A percentile compares a stretch with the other conserved stretches of the same genome.
Conservation (phyloP, 2,113 vertebrate species). For the Neoarius graeffei region DNA sequence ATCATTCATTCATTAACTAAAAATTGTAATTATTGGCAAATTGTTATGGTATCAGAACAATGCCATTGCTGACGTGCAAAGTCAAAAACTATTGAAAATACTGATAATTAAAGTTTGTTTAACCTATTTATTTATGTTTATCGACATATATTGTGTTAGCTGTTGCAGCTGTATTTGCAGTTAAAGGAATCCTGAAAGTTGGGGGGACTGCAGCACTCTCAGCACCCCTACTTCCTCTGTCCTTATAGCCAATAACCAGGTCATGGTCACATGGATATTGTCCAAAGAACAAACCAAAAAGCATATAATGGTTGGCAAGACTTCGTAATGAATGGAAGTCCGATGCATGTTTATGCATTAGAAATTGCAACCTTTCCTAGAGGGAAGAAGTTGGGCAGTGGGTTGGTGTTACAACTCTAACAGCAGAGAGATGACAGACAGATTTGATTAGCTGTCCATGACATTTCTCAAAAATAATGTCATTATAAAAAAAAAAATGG, state of each 20-base stretch:
- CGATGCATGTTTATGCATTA: background rate
- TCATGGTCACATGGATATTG: background rate
- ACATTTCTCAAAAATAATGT: background rate
- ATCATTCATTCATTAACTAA: no score
- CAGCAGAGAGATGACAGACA: background rate
- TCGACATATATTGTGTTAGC: background rate
- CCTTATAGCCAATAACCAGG: background rate
- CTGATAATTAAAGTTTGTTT: background rate
- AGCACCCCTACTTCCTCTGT: background rate
- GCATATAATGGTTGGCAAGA: background rate
- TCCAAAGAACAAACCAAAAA: background rate
- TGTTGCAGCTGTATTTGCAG: background rate
- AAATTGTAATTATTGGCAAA: no score
- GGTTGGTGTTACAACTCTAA: background rate
- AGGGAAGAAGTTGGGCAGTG: background rate
- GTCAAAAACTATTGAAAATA: background rate
- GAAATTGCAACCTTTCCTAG: background rate
- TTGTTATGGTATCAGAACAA: no score
- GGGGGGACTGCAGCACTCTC: background rate
- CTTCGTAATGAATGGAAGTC: background rate
- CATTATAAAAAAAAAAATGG: background rate
- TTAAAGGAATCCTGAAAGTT: background rate
- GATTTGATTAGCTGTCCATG: background rate
- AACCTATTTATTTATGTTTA: background rate
- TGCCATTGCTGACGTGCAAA: no score